Base-by-base conservation (phyloP, 2,113 vertebrate species). In the Ondatra zibethicus region DNA sequence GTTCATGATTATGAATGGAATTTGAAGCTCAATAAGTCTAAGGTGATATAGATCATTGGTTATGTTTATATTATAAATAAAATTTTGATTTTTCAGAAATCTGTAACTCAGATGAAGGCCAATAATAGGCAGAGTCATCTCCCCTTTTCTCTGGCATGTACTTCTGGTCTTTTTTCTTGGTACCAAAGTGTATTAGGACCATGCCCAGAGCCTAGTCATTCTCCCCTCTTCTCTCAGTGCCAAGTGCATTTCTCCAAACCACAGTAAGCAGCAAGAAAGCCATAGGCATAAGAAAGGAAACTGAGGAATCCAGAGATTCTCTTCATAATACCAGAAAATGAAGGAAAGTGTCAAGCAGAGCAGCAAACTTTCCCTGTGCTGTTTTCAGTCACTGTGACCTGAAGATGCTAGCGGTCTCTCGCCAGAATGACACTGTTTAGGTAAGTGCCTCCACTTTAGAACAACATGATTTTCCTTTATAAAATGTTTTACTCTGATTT, bases 1-100 rank as follows among this genome's bases (percentile, higher is more conserved):
- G 47, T 87, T 84, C 39, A 92, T 82, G 31, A 91, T 80, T 93
- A 63, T 5, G 95, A 63, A 82, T 7, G 84, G 68, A 95, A 91
- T 31, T 86, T 4, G n/a, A 93, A 81, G 14, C 5, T 85, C 33
- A 91, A 29, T 21, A 68, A 23, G 85, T 75, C 0, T 89, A 88
- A 78, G 25, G 92, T 73, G 16, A 72, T 45, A 80, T 7, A 10
- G 61, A 21, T 81, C 27, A 82, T 58, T 92, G 45, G 1, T 39
- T 47, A 58, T 47, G 63, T 91, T 92, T 66, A 17, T 77, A 11
- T 93, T 88, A 42, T 4, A 84, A 36, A n/a, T 82, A 70, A 91
- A 88, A 84, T 27, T 68, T 92, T 88, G 8, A 91, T 31, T 55
- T 92, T 27, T 91, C 27, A 82, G 76, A 88, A 85, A 78, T 88